Evolutionary conservation across 2,797 vertebrate species (phyloP), one percentile per base, ranked within the genome.

Genomic region (Malurus leucopterus): DNA sequence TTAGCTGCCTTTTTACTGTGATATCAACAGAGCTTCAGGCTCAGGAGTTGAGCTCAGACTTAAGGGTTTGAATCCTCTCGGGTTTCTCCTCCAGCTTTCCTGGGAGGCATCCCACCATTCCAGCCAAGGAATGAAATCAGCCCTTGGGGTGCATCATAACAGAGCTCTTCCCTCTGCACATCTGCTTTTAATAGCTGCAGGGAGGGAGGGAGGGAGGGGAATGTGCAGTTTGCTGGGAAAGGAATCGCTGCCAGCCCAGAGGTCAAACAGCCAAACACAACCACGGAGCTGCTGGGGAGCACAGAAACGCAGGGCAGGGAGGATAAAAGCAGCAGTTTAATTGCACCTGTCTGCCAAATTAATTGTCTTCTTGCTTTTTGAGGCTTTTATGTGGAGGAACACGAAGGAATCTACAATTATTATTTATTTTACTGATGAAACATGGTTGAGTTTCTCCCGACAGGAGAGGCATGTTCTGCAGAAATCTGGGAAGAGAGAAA

Each of bases 221-320:
- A 88, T 15, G 81, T 30, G 84, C 91, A 86, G 68, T 21, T 84
- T 13, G 59, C 90, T 90, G 93, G 86, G 90, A 93, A 80, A 86
- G 69, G 86, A 93, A 71, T 26, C 13, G 0, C 84, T 59, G 90
- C 90, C 90, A 91, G 86, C 90, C 4, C 7, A 24, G 88, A 86
- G 86, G 74, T 84, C 88, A 91, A 14, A 40, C 78, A 67, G 89
- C 59, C 73, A 83, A 84, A 46, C 32, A 90, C 58, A 80, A 64
- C 72, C 93, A 68, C 0, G 9, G 78, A 70, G 81, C 77, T 77
- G 84, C 77, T 40, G 38, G 82, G 62, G 50, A 91, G 3, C 75
- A 71, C 51, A 47, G 40, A 15, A 54, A 59, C 53, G 9, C 38
- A 10, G 29, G 16, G 13, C 27, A 55, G 29, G 29, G 29, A 57